These are phyloP conservation scores for Apis cerana DNA, from an alignment of 1,140 invertebrate species.

Conservation along the genomic window DNA sequence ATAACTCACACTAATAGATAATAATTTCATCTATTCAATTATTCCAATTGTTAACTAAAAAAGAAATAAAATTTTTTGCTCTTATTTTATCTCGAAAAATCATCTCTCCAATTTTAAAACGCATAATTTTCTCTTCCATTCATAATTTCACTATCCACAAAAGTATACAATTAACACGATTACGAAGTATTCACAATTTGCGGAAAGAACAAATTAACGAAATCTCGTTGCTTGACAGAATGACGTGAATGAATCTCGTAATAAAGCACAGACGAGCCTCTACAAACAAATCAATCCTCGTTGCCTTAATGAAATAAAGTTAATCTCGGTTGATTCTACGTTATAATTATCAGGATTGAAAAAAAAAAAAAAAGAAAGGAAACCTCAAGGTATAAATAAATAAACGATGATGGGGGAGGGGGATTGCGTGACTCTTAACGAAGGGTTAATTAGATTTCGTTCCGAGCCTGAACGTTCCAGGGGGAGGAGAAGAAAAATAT, in stretches of 20 bases:
- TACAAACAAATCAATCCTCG: constrained; percentile 1
- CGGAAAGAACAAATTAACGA: too few species aligned
- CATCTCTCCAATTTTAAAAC: too few species aligned
- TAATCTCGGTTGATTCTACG: not conserved
- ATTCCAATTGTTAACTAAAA: too few species aligned
- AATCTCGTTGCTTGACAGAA: not conserved
- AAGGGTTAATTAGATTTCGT: constrained; percentile 39
- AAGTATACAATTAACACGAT: too few species aligned
- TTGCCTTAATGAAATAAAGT: not conserved
- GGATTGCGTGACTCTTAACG: constrained; percentile 3
- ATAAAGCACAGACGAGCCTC: not conserved
- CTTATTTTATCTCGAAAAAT: too few species aligned
- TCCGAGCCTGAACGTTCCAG: not conserved
- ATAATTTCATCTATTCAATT: too few species aligned
- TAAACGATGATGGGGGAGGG: not conserved
- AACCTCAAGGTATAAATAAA: not conserved
- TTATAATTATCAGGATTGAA: not conserved
- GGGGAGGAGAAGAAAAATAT: constrained; percentile 20
- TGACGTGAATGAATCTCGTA: not conserved
- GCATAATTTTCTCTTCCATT: too few species aligned
- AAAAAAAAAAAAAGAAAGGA: not conserved
- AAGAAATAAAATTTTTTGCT: too few species aligned
- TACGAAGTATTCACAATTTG: too few species aligned
- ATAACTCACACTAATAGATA: too few species aligned
- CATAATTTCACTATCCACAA: too few species aligned